Base-by-base conservation (phyloP, 2,888 invertebrate genomes). In the Nephrocerus scutellatus region DNA sequence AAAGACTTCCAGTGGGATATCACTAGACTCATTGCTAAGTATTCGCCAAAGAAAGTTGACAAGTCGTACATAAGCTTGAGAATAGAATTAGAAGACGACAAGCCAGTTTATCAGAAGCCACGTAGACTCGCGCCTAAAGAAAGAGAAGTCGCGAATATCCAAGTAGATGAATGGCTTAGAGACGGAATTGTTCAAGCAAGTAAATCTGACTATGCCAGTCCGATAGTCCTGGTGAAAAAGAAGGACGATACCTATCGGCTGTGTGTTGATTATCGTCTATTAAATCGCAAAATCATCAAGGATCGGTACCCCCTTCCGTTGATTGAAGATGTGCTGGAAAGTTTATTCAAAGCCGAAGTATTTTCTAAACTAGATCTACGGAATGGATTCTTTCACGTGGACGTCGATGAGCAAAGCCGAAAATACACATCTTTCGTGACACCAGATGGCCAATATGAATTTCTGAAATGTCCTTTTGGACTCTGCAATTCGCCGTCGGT, bases 401-500 rank as follows among this genome's bases (percentile, higher is more conserved):
- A 18, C 12, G 15, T 30, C 8, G 30, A 30, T 8, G 30, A 16
- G 10, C n/a, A 12, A 8, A 14, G 6, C n/a, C 16, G 5, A 10
- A 30, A 30, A 16, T 18, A 9, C 8, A 30, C 30, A 4, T 9
- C 18, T 12, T 33, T 33, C 15, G 13, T 24, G 9, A 33, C 33
- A 24, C 16, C 12, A 3, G 24, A 24, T 13, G 25, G 25, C 3
- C 24, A 22, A n/a, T 32, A 23, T 9, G 32, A 32, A 15, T 32
- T 32, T 15, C 26, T 26, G 12, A 16, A 18, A 12, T 16, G 12
- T 24, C 33, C 25, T 2, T 33, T 33, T 18, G 33, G 64, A 6
- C 33, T 64, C 6, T 60, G 55, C 25, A 61, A 57, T 15, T 52
- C 50, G 7, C 64, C 66, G n/a, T 44, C 53, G 8, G 49, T 55